Conservation (phyloP, 1,140 invertebrate species). For the Teleogryllus occipitalis region DNA sequence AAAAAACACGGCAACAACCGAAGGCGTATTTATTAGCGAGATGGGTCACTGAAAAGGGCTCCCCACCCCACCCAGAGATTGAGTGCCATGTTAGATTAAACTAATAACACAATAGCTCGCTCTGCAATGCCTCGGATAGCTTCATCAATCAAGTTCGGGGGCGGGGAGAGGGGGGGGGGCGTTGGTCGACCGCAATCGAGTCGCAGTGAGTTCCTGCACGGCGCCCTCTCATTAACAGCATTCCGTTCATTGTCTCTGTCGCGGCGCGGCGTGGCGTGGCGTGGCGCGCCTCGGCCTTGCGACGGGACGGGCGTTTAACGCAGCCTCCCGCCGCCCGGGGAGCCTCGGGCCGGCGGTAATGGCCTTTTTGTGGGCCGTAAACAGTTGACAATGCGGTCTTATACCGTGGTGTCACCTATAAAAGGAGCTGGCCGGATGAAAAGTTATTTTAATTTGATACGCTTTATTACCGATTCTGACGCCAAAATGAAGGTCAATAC, state of each 20-base stretch:
- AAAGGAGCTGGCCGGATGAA: constrained; percentile 9
- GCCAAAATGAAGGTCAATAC: constrained; percentile 8
- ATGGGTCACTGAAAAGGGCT: background rate
- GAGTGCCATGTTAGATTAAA: constrained; percentile 1
- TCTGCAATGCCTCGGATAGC: background rate
- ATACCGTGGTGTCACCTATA: constrained; percentile 9
- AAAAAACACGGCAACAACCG: background rate
- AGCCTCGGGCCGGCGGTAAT: background rate
- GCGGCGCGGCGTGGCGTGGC: no score
- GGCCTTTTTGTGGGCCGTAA: constrained; percentile 18
- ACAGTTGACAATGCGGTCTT: constrained; percentile 18
- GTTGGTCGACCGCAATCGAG: background rate
- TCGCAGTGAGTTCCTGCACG: background rate
- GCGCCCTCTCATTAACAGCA: background rate
- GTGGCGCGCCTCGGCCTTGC: no score
- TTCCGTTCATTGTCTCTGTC: background rate
- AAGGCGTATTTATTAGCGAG: constrained; percentile 1
- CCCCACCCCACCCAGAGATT: background rate
- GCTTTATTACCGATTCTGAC: constrained; percentile 20
- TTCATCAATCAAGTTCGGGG: constrained; percentile 10
- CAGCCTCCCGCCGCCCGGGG: background rate
- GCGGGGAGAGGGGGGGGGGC: background rate
- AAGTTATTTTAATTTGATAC: constrained; percentile 19
- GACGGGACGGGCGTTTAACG: no score
- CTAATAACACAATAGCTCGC: background rate